Evolutionary conservation across 1,140 invertebrate genomes (phyloP), one percentile per base, ranked within the genome.

Genomic region (Pseudoatta argentina): DNA sequence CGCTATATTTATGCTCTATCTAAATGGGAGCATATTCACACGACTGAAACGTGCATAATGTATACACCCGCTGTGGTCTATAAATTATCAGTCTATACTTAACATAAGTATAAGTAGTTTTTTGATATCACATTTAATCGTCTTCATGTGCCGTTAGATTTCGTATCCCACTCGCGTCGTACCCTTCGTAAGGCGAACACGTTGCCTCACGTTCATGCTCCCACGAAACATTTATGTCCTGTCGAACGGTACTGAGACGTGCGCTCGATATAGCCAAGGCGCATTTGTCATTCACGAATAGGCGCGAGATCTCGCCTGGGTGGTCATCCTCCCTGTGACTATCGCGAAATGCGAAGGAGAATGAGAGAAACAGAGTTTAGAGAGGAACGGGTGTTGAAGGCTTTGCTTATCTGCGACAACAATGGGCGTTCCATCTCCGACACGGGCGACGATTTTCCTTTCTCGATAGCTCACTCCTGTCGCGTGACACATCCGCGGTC

Each of bases 241-340:
- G 69, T 72, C 51, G 85, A 66, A 44, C 76, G 75, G 44, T 48
- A 63, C 69, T 18, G 86, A 85, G 73, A 87, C 78, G 79, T 64
- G 82, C 75, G 48, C 66, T 51, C 86, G 88, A 86, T 88, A 82
- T 82, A 77, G 34, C 77, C 21, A 44, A 67, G 67, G 78, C 83
- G 91, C 89, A 92, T 92, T 93, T 93, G 90, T 93, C 92, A 91
- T 91, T 90, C 88, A 86, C 90, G 66, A 88, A 90, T 90, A 87
- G 89, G 79, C 86, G 73, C 77, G 86, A 87, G 87, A 88, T 91
- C 88, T 76, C 87, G 51, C 88, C 39, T 91, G 90, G 92, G 91
- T 92, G 92, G 92, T 88, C 92, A 93, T 86, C 89, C 69, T 90
- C 55, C 53, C 51, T 14, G 79, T 14, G 79, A 55, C 48, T 79